Base-by-base conservation (phyloP, 2,797 vertebrate species). In the Furcifer pardalis region DNA sequence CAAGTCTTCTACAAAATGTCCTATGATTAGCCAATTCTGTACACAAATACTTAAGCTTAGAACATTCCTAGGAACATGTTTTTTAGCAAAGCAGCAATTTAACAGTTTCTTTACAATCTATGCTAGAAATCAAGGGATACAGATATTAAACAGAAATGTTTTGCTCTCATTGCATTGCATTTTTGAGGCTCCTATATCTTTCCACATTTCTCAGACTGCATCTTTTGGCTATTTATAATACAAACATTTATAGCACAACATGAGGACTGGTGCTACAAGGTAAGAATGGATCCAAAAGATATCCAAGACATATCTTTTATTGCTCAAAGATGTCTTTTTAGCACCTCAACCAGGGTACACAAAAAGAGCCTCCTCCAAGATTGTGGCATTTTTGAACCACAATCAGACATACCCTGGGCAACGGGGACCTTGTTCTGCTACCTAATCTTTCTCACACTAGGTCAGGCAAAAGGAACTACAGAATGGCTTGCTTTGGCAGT, bases 21-120 rank as follows among this genome's bases (percentile, higher is more conserved):
- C 13, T 77, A 42, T 79, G 76, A 79, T 75, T 85, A 85, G 52
- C 71, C 42, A 75, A 40, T 88, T 85, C 52, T 77, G 72, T 52
- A 77, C 19, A n/a, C 63, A 87, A 79, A 44, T 23, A 32, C 81
- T 62, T 77, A 65, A 81, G 30, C 73, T 52, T 71, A 82, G 69
- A 82, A 78, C 40, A 75, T 37, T 82, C 42, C 32, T 32, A 68
- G 46, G 35, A 56, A 77, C 60, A 71, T n/a, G n/a, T n/a, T 49
- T 37, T 65, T 49, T 73, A 44, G 49, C 35, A 68, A 77, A 68
- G 35, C 42, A 19, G 12, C 60, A 77, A 77, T 68, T 59, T 77
- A 46, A 77, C 46, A 59, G 63, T 59, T 60, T 49, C 56, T 74
- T 75, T 75, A 19, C 19, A 25, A 7, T 2, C 32, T 15, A 44